phyloP scores from a whole-genome alignment of 2,113 vertebrate species.

The Myodes glareolus region DNA sequence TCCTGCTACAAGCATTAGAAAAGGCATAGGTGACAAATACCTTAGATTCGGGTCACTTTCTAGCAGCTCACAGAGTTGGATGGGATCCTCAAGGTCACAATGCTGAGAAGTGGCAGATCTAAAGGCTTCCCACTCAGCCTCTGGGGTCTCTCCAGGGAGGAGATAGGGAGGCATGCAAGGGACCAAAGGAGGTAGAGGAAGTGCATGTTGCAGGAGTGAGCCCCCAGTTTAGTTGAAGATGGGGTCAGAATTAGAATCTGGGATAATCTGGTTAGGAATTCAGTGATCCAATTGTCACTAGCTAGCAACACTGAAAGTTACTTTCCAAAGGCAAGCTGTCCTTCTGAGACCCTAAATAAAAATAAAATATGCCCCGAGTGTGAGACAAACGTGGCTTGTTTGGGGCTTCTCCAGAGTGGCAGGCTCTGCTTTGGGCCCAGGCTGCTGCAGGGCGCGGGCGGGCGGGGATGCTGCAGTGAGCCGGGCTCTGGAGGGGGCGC shows the following conservation, averaged over 20 bases:
- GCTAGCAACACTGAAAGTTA: not conserved
- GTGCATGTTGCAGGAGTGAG: not conserved
- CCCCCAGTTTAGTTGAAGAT: not conserved
- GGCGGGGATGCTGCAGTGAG: constrained; percentile 71
- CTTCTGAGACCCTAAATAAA: not conserved
- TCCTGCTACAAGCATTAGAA: not conserved
- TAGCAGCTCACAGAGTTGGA: not conserved
- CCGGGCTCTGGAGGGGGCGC: constrained; percentile 75
- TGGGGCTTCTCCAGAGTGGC: not conserved
- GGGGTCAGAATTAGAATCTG: not conserved
- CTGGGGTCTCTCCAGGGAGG: not conserved
- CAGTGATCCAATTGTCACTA: not conserved
- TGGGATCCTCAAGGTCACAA: not conserved
- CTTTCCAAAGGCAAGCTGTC: not conserved
- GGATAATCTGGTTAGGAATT: constrained; percentile 1
- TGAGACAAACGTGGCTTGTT: not conserved
- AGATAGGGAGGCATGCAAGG: not conserved
- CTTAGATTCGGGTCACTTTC: not conserved
- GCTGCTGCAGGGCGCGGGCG: constrained; percentile 60
- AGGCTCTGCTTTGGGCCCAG: not conserved
- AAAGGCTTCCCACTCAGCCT: not conserved
- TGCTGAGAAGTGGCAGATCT: not conserved
- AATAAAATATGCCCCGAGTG: not conserved
- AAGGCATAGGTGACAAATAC: not conserved
- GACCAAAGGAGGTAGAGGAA: not conserved